A percentile compares a stretch with the other conserved stretches of the same genome.
Evolutionary conservation across 2,797 vertebrate genomes (phyloP).

Genomic region (Silurus aristotelis): DNA sequence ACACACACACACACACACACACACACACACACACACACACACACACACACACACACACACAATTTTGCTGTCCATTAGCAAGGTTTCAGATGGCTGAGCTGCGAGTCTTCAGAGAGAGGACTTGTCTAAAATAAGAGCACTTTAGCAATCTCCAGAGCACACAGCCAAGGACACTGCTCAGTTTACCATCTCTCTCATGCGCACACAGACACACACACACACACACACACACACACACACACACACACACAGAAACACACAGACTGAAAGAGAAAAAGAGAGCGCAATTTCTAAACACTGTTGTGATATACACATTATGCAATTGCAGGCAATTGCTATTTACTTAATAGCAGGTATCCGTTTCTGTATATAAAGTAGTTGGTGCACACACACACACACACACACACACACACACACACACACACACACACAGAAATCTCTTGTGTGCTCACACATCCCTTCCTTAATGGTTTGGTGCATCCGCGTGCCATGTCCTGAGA

Average conservation of each 20-base stretch:
- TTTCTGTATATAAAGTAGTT: background rate
- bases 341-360: background rate
- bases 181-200: slow-evolving; percentile 42
- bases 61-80: slow-evolving; percentile 72
- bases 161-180: slow-evolving; percentile 52
- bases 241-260: slow-evolving; percentile 32
- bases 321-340: background rate
- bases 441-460: slow-evolving; percentile 42
- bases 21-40: slow-evolving; percentile 31
- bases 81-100: slow-evolving; percentile 78
- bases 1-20: background rate
- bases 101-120: slow-evolving; percentile 70
- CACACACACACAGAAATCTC: slow-evolving; percentile 15
- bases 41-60: slow-evolving; percentile 19
- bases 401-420: slow-evolving; percentile 6
- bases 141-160: slow-evolving; percentile 63
- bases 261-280: background rate
- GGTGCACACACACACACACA: slow-evolving; percentile 20
- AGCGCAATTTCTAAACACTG: slow-evolving; percentile 16
- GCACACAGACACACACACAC: too few species aligned
- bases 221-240: background rate
- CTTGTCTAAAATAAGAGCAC: slow-evolving; percentile 66
- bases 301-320: background rate
- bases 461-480: slow-evolving; percentile 42
- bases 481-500: slow-evolving; percentile 32